Percentiles rank a stretch among this genome's conserved stretches.
Evolutionary conservation across 1,140 invertebrate species (phyloP).

Genomic region (Achatina immaculata): DNA sequence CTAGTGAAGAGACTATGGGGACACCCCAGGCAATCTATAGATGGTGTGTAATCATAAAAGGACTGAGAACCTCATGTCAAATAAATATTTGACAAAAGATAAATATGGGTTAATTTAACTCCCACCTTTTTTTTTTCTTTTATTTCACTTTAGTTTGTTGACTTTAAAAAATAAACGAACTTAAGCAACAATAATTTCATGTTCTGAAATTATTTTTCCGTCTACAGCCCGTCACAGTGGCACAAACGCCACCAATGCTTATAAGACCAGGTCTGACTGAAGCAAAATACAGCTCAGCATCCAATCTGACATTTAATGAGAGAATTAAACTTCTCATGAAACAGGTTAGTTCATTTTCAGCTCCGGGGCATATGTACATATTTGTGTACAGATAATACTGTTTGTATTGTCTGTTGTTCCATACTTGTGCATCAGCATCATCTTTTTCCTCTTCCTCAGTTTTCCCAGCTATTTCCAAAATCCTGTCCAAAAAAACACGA

Average conservation of each 20-base stretch:
- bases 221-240: neutral
- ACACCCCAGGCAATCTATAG: too few relatives aligned
- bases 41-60: too few relatives aligned
- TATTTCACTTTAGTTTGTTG: too few relatives aligned
- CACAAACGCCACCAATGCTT: neutral
- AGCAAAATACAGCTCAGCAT: neutral
- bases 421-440: neutral
- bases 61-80: too few relatives aligned
- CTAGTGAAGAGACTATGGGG: too few relatives aligned
- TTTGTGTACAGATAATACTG: neutral
- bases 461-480: neutral
- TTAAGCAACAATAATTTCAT: too few relatives aligned
- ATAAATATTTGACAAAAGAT: too few relatives aligned
- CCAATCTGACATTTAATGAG: slow-evolving; percentile 35
- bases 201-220: too few relatives aligned
- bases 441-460: neutral
- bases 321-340: slow-evolving; percentile 18
- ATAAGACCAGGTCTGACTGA: neutral
- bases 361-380: neutral
- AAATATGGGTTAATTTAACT: too few relatives aligned
- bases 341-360: slow-evolving; percentile 7
- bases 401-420: neutral
- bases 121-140: too few relatives aligned
- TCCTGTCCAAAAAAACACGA: too few relatives aligned
- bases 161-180: too few relatives aligned